These are phyloP conservation scores for Neotoma lepida DNA, from an alignment of 2,113 vertebrate species.

Conservation along the genomic window DNA sequence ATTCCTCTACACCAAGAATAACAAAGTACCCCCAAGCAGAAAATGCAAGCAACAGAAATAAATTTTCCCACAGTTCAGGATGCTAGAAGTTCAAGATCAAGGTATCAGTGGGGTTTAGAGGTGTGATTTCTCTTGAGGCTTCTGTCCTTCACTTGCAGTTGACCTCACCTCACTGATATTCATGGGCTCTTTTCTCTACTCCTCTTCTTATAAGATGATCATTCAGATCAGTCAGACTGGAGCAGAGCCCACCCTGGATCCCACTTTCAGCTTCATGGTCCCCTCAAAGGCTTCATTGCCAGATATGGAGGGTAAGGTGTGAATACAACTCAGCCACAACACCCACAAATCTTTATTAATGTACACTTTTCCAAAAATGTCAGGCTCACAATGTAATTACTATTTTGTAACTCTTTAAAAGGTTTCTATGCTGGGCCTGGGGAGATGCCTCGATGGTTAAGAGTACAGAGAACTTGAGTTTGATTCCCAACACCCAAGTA, in stretches of 20 bases:
- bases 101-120: not conserved
- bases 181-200: not conserved
- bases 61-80: not conserved
- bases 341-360: not conserved
- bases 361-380: not conserved
- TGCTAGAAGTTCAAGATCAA: not conserved
- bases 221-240: not conserved
- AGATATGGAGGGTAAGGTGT: not conserved
- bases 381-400: not conserved
- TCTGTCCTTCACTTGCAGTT: not conserved
- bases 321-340: not conserved
- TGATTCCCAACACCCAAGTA: not conserved
- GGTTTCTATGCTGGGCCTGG: not conserved
- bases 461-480: not conserved
- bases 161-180: too few relatives aligned
- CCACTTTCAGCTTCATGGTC: not conserved
- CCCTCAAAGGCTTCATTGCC: not conserved
- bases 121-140: not conserved
- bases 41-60: not conserved
- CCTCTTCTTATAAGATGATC: not conserved
- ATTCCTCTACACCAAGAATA: constrained; percentile 18
- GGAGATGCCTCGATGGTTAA: not conserved
- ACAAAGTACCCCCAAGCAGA: not conserved
- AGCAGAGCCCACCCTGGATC: not conserved
- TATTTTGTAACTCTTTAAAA: constrained; percentile 21